Percentiles rank a stretch among this genome's conserved stretches.
phyloP scores from a whole-genome alignment of 1,140 invertebrate species.

The Hesperophylax magnus region DNA sequence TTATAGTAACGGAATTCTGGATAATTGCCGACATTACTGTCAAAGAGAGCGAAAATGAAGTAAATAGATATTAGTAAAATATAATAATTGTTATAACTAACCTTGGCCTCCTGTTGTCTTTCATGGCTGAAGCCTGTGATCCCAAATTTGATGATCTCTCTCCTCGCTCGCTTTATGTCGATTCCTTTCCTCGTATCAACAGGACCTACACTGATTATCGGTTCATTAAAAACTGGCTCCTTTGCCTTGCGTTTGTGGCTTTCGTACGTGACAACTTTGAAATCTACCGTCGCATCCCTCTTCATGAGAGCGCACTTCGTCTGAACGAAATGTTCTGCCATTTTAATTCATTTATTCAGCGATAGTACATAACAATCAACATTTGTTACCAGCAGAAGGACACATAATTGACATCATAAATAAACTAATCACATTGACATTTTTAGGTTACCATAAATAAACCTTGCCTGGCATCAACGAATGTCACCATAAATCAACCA shows the following conservation, averaged over 20 bases:
- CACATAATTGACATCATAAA: no score
- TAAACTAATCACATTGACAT: no score
- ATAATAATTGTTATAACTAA: no score
- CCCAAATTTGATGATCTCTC: conserved; percentile 78
- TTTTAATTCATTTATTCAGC: neutral
- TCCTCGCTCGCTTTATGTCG: conserved; percentile 73
- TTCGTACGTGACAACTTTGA: conserved; percentile 34
- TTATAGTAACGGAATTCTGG: no score
- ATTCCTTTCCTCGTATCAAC: conserved; percentile 57
- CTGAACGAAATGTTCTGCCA: conserved; percentile 29
- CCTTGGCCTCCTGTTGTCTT: conserved; percentile 72
- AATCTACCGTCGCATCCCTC: conserved; percentile 31
- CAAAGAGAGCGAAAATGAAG: no score
- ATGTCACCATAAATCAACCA: no score
- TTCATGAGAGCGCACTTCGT: conserved; percentile 32
- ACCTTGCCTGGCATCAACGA: no score
- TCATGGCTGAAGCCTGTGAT: conserved; percentile 73
- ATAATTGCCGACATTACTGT: no score
- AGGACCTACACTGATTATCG: neutral
- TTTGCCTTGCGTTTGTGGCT: conserved; percentile 36
- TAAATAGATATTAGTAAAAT: no score
- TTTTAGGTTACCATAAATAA: no score
- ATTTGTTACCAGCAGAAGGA: no score
- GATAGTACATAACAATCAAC: no score
- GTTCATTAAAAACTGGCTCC: neutral